Percentiles rank a stretch among this genome's conserved stretches.
Evolutionary conservation across 2,113 vertebrate genomes (phyloP).

Genomic region (Antennarius striatus): DNA sequence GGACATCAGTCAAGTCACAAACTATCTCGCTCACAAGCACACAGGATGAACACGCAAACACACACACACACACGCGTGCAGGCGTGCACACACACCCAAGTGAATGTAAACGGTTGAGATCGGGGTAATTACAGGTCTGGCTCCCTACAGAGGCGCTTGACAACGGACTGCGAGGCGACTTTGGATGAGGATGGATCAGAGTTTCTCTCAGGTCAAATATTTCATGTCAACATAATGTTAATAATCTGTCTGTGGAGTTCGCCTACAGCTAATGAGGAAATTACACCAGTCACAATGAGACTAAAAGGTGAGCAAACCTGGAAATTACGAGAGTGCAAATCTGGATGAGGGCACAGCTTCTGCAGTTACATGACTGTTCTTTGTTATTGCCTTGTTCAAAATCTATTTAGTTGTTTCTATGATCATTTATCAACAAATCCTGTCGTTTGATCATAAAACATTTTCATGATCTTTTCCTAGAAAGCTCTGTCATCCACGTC

Average conservation of each 20-base stretch:
- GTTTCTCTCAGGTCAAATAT: not conserved
- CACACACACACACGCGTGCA: conserved; percentile 6
- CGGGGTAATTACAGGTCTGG: conserved; percentile 36
- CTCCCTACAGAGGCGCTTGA: conserved; percentile 7
- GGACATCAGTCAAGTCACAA: conserved; percentile 76
- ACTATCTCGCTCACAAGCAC: conserved; percentile 57
- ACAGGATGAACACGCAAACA: conserved; percentile 23
- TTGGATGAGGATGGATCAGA: not conserved
- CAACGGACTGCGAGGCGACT: conserved; percentile 9
- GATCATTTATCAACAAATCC: too few species aligned
- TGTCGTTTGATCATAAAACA: too few species aligned
- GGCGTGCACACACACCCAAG: not conserved
- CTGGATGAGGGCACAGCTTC: not conserved
- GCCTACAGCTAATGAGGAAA: not conserved
- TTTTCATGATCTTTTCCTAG: too few species aligned
- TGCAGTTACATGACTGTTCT: too few species aligned
- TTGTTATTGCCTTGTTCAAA: too few species aligned
- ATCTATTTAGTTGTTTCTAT: too few species aligned
- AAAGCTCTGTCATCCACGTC: too few species aligned
- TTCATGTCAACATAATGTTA: not conserved
- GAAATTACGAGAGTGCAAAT: not conserved
- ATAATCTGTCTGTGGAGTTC: not conserved
- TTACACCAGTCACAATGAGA: too few species aligned
- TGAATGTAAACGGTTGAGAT: conserved; percentile 24
- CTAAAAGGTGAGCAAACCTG: not conserved